Evolutionary conservation across 2,113 vertebrate genomes (phyloP).

Genomic region (Mystacornis crossleyi): DNA sequence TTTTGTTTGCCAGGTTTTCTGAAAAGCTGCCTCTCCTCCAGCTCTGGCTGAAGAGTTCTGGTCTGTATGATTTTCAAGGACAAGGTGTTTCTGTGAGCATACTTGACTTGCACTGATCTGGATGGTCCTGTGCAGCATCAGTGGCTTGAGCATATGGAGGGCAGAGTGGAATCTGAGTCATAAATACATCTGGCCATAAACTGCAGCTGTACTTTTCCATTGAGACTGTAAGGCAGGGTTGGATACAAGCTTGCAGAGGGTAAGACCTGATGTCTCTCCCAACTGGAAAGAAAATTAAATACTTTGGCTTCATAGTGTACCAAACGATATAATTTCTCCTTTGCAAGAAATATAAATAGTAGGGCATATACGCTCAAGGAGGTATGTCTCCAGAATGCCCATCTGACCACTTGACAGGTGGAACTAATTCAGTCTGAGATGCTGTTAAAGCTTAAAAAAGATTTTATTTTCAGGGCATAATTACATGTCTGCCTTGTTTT

Average conservation of each 20-base stretch:
- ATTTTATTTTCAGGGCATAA: constrained; percentile 12
- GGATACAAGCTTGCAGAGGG: not conserved
- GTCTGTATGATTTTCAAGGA: not conserved
- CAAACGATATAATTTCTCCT: not conserved
- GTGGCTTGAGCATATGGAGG: not conserved
- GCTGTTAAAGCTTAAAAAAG: not conserved
- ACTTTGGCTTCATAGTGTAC: not conserved
- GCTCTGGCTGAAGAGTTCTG: not conserved
- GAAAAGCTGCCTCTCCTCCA: not conserved
- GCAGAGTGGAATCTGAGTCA: not conserved
- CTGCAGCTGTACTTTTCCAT: not conserved
- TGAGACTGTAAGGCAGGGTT: not conserved
- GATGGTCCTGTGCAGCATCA: not conserved
- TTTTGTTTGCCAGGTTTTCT: not conserved
- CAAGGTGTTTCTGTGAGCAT: not conserved
- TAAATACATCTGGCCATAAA: not conserved
- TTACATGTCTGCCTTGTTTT: not conserved
- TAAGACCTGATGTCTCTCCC: not conserved
- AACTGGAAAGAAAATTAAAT: not conserved
- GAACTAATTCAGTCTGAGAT: not conserved
- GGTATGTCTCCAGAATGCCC: not conserved
- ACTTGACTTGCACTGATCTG: not conserved
- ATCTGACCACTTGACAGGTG: not conserved
- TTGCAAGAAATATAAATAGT: not conserved
- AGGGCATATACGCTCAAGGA: not conserved